Percentiles rank a stretch among this genome's conserved stretches.
Conservation (phyloP, 2,113 vertebrate species). For the Poeciliopsis retropinna region DNA sequence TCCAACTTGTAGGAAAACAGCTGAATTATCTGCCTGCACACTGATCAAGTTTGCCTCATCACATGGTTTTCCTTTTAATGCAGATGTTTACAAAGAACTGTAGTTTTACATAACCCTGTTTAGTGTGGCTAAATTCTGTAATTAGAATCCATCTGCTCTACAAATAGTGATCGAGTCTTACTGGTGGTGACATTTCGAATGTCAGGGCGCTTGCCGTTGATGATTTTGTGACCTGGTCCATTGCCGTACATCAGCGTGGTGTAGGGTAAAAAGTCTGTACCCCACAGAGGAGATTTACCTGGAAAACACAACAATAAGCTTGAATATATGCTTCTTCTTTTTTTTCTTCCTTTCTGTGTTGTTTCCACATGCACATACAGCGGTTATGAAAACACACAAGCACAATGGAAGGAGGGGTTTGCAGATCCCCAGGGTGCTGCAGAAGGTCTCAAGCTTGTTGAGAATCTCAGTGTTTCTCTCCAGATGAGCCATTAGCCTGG, state of each 20-base stretch:
- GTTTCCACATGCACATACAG: neutral
- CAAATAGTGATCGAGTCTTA: constrained; percentile 37
- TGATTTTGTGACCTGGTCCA: constrained; percentile 76
- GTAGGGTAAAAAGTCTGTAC: constrained; percentile 71
- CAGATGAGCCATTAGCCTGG: constrained; percentile 66
- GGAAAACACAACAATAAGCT: constrained; percentile 17
- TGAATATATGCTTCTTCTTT: neutral
- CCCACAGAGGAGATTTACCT: constrained; percentile 82
- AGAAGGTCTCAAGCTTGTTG: constrained; percentile 45
- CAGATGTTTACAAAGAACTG: no score
- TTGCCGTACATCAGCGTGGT: constrained; percentile 83
- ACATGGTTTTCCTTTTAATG: no score
- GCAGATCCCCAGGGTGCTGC: constrained; percentile 13
- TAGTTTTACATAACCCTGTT: no score
- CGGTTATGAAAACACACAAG: constrained; percentile 13
- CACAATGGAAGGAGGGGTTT: constrained; percentile 9
- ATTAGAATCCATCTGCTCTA: no score
- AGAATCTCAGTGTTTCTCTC: constrained; percentile 52
- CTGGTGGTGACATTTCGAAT: constrained; percentile 75
- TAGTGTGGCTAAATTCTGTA: no score
- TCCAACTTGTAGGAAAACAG: no score
- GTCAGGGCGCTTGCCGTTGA: constrained; percentile 73
- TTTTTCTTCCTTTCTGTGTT: neutral
- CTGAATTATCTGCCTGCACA: no score
- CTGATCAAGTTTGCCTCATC: no score